These are phyloP conservation scores for Anagyrus pseudococci DNA, from an alignment of 2,888 invertebrate genomes.

Conservation along the genomic window DNA sequence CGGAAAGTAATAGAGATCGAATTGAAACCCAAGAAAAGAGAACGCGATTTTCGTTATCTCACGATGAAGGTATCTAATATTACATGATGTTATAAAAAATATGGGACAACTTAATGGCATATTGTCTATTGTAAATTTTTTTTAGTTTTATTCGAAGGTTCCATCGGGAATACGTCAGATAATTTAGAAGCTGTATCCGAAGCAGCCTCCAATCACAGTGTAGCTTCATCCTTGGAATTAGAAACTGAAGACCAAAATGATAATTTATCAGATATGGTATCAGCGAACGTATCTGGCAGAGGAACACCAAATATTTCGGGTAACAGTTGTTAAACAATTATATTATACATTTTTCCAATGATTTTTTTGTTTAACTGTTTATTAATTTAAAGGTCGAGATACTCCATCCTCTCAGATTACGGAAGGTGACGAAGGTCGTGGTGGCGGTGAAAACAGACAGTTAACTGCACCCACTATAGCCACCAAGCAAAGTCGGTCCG, in stretches of 20 bases:
- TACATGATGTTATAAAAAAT: constrained; percentile 10
- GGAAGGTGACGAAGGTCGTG: constrained; percentile 72
- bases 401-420: constrained; percentile 94
- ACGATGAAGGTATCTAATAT: constrained; percentile 71
- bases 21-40: constrained; percentile 60
- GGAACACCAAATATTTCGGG: constrained; percentile 95
- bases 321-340: constrained; percentile 35
- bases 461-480: constrained; percentile 59
- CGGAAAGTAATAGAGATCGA: constrained; percentile 55
- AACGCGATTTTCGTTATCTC: constrained; percentile 78
- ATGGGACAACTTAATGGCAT: no score
- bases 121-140: constrained; percentile 6
- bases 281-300: constrained; percentile 90
- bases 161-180: constrained; percentile 89
- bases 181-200: constrained; percentile 95
- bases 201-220: constrained; percentile 94
- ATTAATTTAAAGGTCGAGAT: constrained; percentile 72
- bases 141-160: constrained; percentile 68
- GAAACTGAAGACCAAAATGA: constrained; percentile 90
- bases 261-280: constrained; percentile 96
- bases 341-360: neutral
- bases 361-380: neutral
- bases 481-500: constrained; percentile 79
- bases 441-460: constrained; percentile 55
- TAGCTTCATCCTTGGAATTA: constrained; percentile 87